These are phyloP conservation scores for Trissolcus basalis DNA, from an alignment of 1,140 invertebrate species.

Conservation along the genomic window DNA sequence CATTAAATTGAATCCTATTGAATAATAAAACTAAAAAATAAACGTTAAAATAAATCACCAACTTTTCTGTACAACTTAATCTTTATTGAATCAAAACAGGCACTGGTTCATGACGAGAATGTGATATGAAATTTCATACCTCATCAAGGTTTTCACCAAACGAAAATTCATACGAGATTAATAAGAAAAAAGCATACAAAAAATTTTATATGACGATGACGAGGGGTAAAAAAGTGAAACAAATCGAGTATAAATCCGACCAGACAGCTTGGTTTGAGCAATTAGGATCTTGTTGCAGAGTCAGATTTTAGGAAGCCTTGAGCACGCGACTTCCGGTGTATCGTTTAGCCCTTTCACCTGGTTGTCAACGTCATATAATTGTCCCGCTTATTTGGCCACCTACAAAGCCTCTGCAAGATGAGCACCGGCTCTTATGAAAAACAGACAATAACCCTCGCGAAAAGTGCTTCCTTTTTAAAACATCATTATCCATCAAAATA, in stretches of 20 bases:
- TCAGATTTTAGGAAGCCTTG: conserved; percentile 59
- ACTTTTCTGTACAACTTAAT: no score
- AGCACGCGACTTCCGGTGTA: conserved; percentile 61
- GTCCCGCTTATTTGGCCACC: not conserved
- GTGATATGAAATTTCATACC: conserved; percentile 28
- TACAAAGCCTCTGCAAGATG: no score
- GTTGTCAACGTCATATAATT: not conserved
- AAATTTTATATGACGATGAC: not conserved
- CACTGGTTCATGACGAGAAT: no score
- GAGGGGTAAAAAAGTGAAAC: conserved; percentile 23
- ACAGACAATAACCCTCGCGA: not conserved
- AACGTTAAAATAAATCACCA: no score
- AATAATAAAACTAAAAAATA: no score
- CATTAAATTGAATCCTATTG: not conserved
- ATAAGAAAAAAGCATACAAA: conserved; percentile 28
- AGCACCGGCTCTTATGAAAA: not conserved
- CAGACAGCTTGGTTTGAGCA: conserved; percentile 40
- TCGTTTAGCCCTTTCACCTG: conserved; percentile 52
- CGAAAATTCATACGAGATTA: conserved; percentile 29
- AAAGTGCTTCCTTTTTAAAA: no score
- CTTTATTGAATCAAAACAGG: no score
- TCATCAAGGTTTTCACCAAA: conserved; percentile 21
- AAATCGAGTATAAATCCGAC: conserved; percentile 59
- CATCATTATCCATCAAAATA: no score
- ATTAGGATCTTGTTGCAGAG: conserved; percentile 55